Base-by-base conservation (phyloP, 2,888 invertebrate genomes). In the Rhogogaster chlorosoma region DNA sequence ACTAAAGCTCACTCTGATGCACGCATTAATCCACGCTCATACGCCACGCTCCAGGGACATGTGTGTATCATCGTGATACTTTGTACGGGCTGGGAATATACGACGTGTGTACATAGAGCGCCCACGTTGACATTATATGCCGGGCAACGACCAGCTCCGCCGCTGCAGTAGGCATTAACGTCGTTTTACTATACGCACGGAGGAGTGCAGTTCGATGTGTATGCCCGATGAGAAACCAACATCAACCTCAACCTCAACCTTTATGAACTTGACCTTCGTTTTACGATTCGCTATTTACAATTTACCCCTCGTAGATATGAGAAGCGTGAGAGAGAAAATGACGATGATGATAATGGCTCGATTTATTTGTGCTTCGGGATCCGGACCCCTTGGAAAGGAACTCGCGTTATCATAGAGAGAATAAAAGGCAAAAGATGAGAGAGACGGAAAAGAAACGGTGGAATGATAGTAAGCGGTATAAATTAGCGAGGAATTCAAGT, bases 131-230 rank as follows among this genome's bases (percentile, higher is more conserved):
- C n/a, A 70, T 70, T 70, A 80, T 70, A 80, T 38, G 38, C 38
- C 80, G 80, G 80, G 80, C 80, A 80, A 80, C 80, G 80, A 80
- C 80, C 80, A 80, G 61, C 38, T n/a, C n/a, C 4, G 26, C 38
- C 36, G 61, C 29, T 70, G 36, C 36, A 45, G 45, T 45, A 18
- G 29, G 42, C 49, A 45, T 42, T 15, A 61, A n/a, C 75, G 15
- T 70, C 36, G 36, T 36, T 70, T 29, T 32, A 45, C 75, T n/a
- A 70, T n/a, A 75, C 26, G 26, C 36, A 75, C 26, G 26, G 45
- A 15, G 26, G 7, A 26, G 45, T 75, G 45, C 75, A 22, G 75
- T 75, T n/a, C 26, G 18, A 78, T 53, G 45, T 80, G 61, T 61
- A 53, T 36, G 61, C 36, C 15, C 61, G 36, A 61, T 61, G 57